Evolutionary conservation across 1,140 invertebrate species (phyloP), one percentile per base, ranked within the genome.

Genomic region (Pachyrhynchus sulphureomaculatus): DNA sequence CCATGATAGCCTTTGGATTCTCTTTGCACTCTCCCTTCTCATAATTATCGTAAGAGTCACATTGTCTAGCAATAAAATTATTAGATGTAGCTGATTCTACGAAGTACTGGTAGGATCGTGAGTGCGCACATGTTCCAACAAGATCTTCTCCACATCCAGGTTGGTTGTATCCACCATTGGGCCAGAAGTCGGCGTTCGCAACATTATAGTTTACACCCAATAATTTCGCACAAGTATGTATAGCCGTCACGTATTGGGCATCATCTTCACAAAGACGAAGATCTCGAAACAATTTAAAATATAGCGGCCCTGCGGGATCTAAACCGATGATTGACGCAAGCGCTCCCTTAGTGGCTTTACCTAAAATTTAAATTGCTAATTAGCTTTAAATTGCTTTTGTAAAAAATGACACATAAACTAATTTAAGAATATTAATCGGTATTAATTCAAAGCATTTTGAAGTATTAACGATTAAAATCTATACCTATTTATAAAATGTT

Each of bases 141-240:
- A 72, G 20, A 71, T 82, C 80, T 2, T 76, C 71, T 0, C 66
- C 70, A 56, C 89, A 91, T 1, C 88, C 89, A 3, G 86, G 84
- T 68, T 91, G 89, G 6, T 75, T 67, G 0, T 73, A 76, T 5
- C 84, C 86, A 24, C 85, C 86, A 69, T 88, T 88, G 8, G 85
- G 84, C 72, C 84, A 88, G 69, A 88, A 90, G 74, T 90, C 88
- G 23, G 82, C 84, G 67, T 87, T 82, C 2, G 85, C 86, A 39
- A 86, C 68, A 0, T 83, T 80, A 2, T 79, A 80, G 34, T 76
- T 72, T 57, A 86, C 84, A 3, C 83, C 86, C 26, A 87, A 77
- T 56, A 81, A 57, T 57, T 81, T 73, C 64, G 75, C 80, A 64
- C 85, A 83, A 0, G 85, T 83, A 68, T 88, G 86, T 39, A 88